These are phyloP conservation scores for Zygothrica quintamaculata DNA, from an alignment of 2,888 invertebrate species.

Conservation along the genomic window DNA sequence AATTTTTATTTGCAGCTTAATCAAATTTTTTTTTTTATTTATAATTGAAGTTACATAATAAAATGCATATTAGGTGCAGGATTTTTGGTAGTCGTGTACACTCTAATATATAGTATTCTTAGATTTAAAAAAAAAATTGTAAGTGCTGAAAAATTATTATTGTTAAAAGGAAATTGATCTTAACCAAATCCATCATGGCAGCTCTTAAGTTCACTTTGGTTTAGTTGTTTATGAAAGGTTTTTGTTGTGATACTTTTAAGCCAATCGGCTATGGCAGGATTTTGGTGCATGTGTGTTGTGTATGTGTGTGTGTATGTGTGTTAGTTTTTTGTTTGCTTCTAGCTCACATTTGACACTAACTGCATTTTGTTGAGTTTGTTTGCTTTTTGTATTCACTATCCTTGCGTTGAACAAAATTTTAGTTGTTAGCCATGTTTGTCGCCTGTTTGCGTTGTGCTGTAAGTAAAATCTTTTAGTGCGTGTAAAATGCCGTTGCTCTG, in stretches of 20 bases:
- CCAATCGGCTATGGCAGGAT: constrained; percentile 19
- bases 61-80: no score
- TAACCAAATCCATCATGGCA: background rate
- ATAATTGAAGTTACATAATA: no score
- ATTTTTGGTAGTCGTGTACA: no score
- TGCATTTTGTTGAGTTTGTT: constrained; percentile 64
- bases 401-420: constrained; percentile 7
- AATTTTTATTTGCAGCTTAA: no score
- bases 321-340: no score
- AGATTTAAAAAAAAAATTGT: no score
- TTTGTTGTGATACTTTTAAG: constrained; percentile 36
- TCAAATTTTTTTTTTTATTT: no score
- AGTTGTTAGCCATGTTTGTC: constrained; percentile 7
- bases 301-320: no score
- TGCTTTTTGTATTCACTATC: constrained; percentile 36
- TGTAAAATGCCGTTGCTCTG: constrained; percentile 73
- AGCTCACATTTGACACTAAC: constrained; percentile 67
- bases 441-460: constrained; percentile 31
- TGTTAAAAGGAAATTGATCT: constrained; percentile 4
- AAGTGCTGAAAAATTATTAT: background rate
- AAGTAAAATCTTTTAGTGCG: constrained; percentile 75
- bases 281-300: background rate
- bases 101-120: no score
- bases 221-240: constrained; percentile 18
- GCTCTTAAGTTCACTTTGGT: background rate